Base-by-base conservation (phyloP, 2,113 vertebrate genomes). In the Casuarius casuarius region DNA sequence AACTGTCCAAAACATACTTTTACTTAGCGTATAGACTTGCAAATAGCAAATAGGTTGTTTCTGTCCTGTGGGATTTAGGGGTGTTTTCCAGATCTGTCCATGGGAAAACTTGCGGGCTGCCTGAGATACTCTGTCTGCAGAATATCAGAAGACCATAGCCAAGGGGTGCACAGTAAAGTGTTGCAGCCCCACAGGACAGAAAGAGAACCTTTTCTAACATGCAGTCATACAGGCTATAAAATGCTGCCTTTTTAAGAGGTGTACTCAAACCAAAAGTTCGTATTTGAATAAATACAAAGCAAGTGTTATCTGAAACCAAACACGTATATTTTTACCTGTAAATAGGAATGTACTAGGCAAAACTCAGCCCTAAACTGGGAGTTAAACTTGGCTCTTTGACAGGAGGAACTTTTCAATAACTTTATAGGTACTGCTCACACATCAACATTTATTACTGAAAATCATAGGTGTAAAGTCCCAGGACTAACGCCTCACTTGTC, bases 401-500 rank as follows among this genome's bases (percentile, higher is more conserved):
- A 21, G 9, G 33, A 77, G 49, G 78, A 84, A 42, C 14, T 56
- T 91, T 74, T 52, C 3, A 12, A 54, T 83, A 92, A 52, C 25
- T 35, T 56, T 62, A 6, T 63, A 65, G 40, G 5, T 29, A 82
- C 61, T 72, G 38, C 66, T 75, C 80, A 65, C 73, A 56, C 16
- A 92, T 77, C 73, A 95, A 79, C 29, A 87, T 79, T 87, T 92
- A 61, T 89, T 94, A 87, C 74, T 87, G 54, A 73, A 91, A 87
- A 83, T 94, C 66, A 23, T 91, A 95, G 77, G 94, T 96, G 91
- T 85, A 73, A 96, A 96, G 59, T 96, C 96, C 95, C 95, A 96
- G 49, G 78, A 83, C 92, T 89, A 94, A 91, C 95, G 94, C 95
- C 59, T 96, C 66, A n/a, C 29, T 46, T 73, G 67, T 82, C 42